Base-by-base conservation (phyloP, 2,888 invertebrate genomes). In the Cheilosia soror region DNA sequence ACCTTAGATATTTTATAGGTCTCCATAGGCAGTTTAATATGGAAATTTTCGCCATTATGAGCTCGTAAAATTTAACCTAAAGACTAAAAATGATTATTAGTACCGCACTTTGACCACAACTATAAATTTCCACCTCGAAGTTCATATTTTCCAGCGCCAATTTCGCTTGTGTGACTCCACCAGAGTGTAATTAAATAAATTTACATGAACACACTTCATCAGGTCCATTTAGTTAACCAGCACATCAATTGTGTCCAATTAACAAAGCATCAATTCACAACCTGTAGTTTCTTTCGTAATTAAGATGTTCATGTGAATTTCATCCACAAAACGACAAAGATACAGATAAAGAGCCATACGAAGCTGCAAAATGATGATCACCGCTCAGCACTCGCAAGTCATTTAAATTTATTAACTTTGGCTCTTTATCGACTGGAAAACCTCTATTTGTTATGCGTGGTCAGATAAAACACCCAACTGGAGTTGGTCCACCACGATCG, bases 331-430 rank as follows among this genome's bases (percentile, higher is more conserved):
- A 62, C 15, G 49, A 27, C 49, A 42, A 49, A 25, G 40, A 65
- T 69, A 47, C 58, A 25, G 27, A 33, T n/a, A n/a, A 47, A 49
- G 40, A 31, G 5, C 15, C 37, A 9, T 9, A 25, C 73, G 2
- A 11, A 7, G 29, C 55, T 37, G 40, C 27, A 37, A 44, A 51
- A 44, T 31, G 57, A 49, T 49, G 33, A 47, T 11, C 37, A 33
- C 63, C 47, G 55, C 62, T 37, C 37, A 55, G 11, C 77, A 60
- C 71, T 53, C 40, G 42, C 42, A 5, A 63, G 40, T 57, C 58
- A 66, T 77, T 72, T 66, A 66, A 77, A 82, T 82, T 82, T 72
- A 82, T 82, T 82, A 57, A 72, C 77, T 62, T 66, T 13, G 72
- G 78, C 47, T 72, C 66, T 62, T 68, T 72, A 77, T 77, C 58